A percentile compares a stretch with the other conserved stretches of the same genome.
Conservation (phyloP, 2,888 invertebrate species). For the Timema podura region DNA sequence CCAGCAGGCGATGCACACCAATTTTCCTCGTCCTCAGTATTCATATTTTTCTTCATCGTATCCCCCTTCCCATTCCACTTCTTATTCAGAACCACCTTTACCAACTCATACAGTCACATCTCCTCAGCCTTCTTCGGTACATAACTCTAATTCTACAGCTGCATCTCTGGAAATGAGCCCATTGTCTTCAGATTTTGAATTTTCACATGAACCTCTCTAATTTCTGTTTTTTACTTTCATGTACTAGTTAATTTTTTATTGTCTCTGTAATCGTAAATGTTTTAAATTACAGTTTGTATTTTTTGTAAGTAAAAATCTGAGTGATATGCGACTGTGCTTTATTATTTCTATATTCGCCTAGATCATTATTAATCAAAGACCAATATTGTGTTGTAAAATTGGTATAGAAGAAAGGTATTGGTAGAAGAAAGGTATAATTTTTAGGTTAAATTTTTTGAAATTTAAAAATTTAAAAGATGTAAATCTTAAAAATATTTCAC, state of each 20-base stretch:
- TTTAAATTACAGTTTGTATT: neutral
- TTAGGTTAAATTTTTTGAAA: neutral
- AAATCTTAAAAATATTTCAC: neutral
- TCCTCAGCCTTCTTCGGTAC: too few relatives aligned
- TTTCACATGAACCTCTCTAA: neutral
- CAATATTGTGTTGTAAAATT: neutral
- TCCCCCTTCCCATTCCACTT: too few relatives aligned
- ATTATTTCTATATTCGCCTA: neutral
- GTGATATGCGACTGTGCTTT: neutral
- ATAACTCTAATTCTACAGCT: too few relatives aligned
- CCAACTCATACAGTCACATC: too few relatives aligned
- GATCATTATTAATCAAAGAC: neutral
- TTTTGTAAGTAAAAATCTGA: constrained; percentile 4
- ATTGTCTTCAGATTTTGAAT: constrained; percentile 1
- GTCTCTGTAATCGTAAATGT: neutral
- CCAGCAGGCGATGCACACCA: too few relatives aligned
- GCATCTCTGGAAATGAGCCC: too few relatives aligned
- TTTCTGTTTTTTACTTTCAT: neutral
- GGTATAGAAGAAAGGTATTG: neutral
- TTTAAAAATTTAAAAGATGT: neutral
- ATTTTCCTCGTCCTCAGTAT: too few relatives aligned
- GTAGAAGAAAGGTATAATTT: neutral
- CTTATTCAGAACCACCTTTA: too few relatives aligned
- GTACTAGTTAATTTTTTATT: neutral
- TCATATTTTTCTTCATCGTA: too few relatives aligned